These are phyloP conservation scores for Hyposoter didymator DNA, from an alignment of 2,888 invertebrate species.

Conservation along the genomic window DNA sequence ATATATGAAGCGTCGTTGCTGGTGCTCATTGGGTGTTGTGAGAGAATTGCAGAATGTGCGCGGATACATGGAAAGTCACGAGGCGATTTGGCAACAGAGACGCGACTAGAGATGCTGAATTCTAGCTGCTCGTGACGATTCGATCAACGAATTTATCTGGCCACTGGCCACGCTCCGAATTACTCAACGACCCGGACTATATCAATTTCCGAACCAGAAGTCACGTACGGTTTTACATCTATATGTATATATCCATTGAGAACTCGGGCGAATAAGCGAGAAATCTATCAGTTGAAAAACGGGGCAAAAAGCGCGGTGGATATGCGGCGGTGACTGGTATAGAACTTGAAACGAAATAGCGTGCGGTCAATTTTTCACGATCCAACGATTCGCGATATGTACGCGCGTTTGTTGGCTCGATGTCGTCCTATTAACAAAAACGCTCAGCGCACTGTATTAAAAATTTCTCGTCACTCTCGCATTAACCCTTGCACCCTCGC, in stretches of 20 bases:
- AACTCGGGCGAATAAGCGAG: constrained; percentile 39
- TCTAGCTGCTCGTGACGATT: constrained; percentile 59
- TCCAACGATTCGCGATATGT: constrained; percentile 50
- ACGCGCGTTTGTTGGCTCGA: constrained; percentile 59
- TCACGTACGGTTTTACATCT: constrained; percentile 47
- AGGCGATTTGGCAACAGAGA: constrained; percentile 7
- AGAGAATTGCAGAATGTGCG: constrained; percentile 2
- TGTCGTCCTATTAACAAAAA: constrained; percentile 66
- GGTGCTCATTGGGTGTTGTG: constrained; percentile 15
- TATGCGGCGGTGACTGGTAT: background rate
- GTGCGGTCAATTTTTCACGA: constrained; percentile 67
- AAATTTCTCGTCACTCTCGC: constrained; percentile 51
- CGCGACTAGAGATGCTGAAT: constrained; percentile 11
- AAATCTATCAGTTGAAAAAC: constrained; percentile 43
- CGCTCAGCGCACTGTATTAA: constrained; percentile 38
- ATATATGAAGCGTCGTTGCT: constrained; percentile 18
- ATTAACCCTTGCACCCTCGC: background rate
- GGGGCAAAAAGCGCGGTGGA: constrained; percentile 21
- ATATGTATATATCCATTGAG: constrained; percentile 25
- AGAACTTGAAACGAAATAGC: constrained; percentile 40
- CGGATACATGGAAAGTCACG: constrained; percentile 13
- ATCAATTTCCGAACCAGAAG: constrained; percentile 66
- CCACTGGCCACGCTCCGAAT: constrained; percentile 59
- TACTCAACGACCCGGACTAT: constrained; percentile 60
- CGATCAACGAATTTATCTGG: constrained; percentile 65